phyloP scores from a whole-genome alignment of 2,113 vertebrate genomes.

The Enhydra lutris region DNA sequence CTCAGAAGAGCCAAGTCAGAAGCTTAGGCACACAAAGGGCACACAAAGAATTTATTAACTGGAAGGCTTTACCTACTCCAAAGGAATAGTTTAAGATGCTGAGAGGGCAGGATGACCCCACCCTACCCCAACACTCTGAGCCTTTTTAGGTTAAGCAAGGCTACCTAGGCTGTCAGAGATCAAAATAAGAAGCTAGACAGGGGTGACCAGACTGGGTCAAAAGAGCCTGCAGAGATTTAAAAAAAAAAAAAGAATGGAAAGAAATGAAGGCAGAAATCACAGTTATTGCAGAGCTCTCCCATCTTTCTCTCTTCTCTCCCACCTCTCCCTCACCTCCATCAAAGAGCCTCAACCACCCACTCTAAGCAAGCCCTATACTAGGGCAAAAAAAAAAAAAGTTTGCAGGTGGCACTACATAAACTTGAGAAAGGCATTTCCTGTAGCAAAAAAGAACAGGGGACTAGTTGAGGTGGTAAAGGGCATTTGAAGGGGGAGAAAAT shows the following conservation, averaged over 20 bases:
- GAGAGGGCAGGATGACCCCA: not conserved
- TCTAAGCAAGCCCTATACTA: not conserved
- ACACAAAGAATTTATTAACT: conserved; percentile 20
- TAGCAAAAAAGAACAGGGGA: not conserved
- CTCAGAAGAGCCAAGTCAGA: conserved; percentile 10
- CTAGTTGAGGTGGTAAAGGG: not conserved
- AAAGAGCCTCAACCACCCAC: not conserved
- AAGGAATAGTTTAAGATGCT: conserved; percentile 29
- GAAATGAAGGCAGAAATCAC: conserved; percentile 45
- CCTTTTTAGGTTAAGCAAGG: not conserved
- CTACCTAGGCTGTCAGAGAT: conserved; percentile 34
- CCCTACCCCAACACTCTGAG: not conserved
- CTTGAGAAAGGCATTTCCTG: conserved; percentile 32
- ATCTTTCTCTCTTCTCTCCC: not conserved
- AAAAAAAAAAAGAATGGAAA: not conserved
- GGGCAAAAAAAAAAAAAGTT: not conserved
- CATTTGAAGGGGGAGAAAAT: conserved; percentile 75
- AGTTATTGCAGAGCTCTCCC: conserved; percentile 37
- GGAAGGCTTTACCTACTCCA: conserved; percentile 42
- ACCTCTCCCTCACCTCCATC: not conserved
- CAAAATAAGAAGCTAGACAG: conserved; percentile 2
- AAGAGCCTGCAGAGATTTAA: not conserved
- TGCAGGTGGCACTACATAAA: conserved; percentile 30
- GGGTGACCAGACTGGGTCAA: not conserved
- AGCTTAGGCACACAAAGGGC: not conserved